Evolutionary conservation across 2,888 invertebrate species (phyloP).

Genomic region (Aplocera efformata): DNA sequence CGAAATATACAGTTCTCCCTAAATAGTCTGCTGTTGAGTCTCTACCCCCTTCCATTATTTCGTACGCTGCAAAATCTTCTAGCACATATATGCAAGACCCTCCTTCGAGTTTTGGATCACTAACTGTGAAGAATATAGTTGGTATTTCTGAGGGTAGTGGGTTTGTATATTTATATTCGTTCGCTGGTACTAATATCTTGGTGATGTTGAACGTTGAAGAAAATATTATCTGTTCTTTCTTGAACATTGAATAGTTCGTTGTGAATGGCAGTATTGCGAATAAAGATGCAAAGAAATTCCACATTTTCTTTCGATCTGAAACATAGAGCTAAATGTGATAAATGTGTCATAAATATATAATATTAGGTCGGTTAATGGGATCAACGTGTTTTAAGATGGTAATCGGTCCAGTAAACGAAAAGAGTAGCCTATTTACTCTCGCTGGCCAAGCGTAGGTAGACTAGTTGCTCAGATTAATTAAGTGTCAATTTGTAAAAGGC

Average conservation of each 20-base stretch:
- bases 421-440: no score
- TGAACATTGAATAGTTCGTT: slow-evolving; percentile 36
- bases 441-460: no score
- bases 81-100: slow-evolving; percentile 61
- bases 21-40: slow-evolving; percentile 55
- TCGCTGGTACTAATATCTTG: slow-evolving; percentile 50
- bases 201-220: slow-evolving; percentile 53
- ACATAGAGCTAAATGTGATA: no score
- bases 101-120: slow-evolving; percentile 48
- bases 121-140: slow-evolving; percentile 55
- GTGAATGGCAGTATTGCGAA: slow-evolving; percentile 1
- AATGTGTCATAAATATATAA: no score
- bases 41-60: slow-evolving; percentile 58
- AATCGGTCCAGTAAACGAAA: no score
- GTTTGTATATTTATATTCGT: slow-evolving; percentile 42
- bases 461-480: no score
- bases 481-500: no score
- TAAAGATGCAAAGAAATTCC: slow-evolving; percentile 15
- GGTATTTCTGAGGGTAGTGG: slow-evolving; percentile 49
- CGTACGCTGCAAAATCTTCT: slow-evolving; percentile 59
- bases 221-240: slow-evolving; percentile 52
- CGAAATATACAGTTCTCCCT: slow-evolving; percentile 50
- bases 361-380: no score
- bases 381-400: no score
- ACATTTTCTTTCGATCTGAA: slow-evolving; percentile 16